Evolutionary conservation across 1,140 invertebrate species (phyloP).

Genomic region (Macrotrachela quadricornifera): DNA sequence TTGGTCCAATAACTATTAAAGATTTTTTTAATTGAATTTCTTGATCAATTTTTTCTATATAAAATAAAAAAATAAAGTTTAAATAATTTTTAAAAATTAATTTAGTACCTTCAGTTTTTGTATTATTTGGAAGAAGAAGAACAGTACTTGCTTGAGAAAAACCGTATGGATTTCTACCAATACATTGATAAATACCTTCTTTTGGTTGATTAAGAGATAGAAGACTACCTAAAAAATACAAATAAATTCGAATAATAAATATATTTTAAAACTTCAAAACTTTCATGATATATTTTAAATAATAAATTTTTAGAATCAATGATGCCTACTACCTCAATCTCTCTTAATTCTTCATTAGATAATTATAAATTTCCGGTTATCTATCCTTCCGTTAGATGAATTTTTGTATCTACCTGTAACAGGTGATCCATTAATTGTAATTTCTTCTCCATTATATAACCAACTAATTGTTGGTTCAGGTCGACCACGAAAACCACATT

Average conservation of each 20-base stretch:
- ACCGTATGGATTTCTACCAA: constrained; percentile 57
- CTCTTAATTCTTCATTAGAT: too few relatives aligned
- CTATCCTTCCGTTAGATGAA: not conserved
- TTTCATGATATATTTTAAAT: too few relatives aligned
- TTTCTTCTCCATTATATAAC: constrained; percentile 55
- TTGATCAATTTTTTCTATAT: not conserved
- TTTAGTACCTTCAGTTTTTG: too few relatives aligned
- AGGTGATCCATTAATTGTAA: constrained; percentile 28
- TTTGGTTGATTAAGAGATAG: constrained; percentile 45
- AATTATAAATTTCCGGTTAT: too few relatives aligned
- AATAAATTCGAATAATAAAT: too few relatives aligned
- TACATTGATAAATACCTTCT: constrained; percentile 66
- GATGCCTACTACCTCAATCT: too few relatives aligned
- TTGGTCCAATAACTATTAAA: constrained; percentile 8
- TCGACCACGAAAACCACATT: constrained; percentile 43
- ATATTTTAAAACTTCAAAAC: too few relatives aligned
- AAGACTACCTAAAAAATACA: constrained; percentile 34
- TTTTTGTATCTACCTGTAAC: constrained; percentile 12
- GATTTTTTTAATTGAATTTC: constrained; percentile 1
- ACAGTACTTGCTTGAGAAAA: constrained; percentile 28
- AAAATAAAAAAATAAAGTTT: not conserved
- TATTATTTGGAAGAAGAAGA: not conserved
- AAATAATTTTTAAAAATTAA: too few relatives aligned
- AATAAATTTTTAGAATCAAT: too few relatives aligned
- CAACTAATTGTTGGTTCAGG: constrained; percentile 51